Base-by-base conservation (phyloP, 2,888 invertebrate species). In the Drosophila neonasuta region DNA sequence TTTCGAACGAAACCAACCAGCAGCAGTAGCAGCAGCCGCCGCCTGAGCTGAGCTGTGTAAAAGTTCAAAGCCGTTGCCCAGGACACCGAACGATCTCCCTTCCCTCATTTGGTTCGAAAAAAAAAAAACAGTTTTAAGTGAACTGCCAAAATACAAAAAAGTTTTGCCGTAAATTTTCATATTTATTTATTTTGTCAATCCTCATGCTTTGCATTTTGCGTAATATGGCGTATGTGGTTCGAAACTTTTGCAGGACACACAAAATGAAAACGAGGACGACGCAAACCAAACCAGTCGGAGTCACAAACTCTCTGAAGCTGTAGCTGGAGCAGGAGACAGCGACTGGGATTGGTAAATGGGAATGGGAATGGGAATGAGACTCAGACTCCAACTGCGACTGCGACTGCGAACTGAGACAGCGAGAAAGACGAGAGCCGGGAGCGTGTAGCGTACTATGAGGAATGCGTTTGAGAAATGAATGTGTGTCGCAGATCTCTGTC, bases 131-230 rank as follows among this genome's bases (percentile, higher is more conserved):
- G 69, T 76, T 77, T 77, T 77, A 77, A 77, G 77, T 79, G 69
- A 77, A 79, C 79, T 76, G 79, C 76, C 76, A 79, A 71, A 82
- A 79, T 70, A 71, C 72, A 72, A 74, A 68, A 60, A 84, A 83
- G 57, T 84, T 84, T 65, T 71, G 69, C 82, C 87, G 87, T 85
- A 84, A 84, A 84, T 87, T 87, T 84, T 87, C 86, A 84, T 84
- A 84, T 87, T 84, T 84, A 84, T 84, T 84, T 84, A 84, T 84
- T 87, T 84, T 87, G 87, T 85, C 87, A 82, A 84, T 87, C 86
- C 86, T 71, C 68, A 71, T 79, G 80, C 83, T 74, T 74, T 74
- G 79, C 62, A 67, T 79, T 71, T 64, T 78, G 79, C 74, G 64
- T 79, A 77, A 76, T 77, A 76, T 62, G 64, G 74, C 75, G 79